Percentiles rank a stretch among this genome's conserved stretches.
Evolutionary conservation across 2,797 vertebrate species (phyloP).

Genomic region (Gallinago nigripennis): DNA sequence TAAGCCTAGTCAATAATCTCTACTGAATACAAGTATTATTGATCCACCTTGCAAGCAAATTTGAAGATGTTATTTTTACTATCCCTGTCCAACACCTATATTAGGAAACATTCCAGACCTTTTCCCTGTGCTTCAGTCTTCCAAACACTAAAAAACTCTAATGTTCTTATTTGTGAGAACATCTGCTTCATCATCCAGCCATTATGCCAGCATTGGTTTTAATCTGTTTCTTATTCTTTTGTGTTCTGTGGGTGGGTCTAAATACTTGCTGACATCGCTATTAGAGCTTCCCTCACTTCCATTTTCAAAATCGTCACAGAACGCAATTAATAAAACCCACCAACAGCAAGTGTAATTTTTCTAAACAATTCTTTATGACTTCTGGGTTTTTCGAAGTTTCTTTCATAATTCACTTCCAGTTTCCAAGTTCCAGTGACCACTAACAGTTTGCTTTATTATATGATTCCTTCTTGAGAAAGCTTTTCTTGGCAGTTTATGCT

Average conservation of each 20-base stretch:
- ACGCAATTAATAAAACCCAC: background rate
- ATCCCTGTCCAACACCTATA: background rate
- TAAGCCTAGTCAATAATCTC: background rate
- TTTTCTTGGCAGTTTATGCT: background rate
- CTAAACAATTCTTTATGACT: background rate
- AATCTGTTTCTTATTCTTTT: background rate
- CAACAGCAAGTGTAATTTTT: background rate
- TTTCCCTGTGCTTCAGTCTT: background rate
- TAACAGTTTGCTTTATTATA: background rate
- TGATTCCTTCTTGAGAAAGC: background rate
- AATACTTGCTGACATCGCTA: background rate
- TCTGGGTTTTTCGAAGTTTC: background rate
- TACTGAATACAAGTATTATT: background rate
- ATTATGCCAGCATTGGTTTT: background rate
- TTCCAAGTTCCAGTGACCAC: background rate
- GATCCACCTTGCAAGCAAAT: background rate
- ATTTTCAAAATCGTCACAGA: background rate
- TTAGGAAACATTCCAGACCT: background rate
- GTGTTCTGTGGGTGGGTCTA: background rate
- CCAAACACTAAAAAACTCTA: background rate
- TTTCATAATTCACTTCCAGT: background rate
- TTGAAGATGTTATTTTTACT: background rate
- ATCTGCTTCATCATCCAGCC: background rate
- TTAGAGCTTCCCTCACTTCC: background rate
- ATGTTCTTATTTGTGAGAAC: background rate